These are phyloP conservation scores for Struthidea cinerea DNA, from an alignment of 2,113 vertebrate species.

Conservation along the genomic window DNA sequence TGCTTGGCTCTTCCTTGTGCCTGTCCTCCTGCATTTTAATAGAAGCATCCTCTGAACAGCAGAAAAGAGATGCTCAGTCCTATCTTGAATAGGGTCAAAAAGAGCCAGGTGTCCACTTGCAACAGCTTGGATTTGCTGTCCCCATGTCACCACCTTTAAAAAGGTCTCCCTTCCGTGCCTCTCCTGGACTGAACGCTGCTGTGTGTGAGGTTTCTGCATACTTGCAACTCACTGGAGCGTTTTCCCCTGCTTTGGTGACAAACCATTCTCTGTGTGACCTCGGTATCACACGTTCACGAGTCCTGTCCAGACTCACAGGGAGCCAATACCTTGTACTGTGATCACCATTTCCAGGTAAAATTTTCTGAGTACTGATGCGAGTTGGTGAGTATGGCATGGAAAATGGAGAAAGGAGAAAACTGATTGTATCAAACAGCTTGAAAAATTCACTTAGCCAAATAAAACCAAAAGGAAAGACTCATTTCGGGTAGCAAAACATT, in stretches of 20 bases:
- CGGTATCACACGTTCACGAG: accelerated
- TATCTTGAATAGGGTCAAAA: not conserved
- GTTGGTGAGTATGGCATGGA: not conserved
- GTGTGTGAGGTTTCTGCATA: not conserved
- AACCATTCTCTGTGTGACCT: not conserved
- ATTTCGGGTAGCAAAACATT: not conserved
- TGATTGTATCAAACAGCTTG: not conserved
- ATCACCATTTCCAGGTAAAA: not conserved
- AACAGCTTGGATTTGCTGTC: not conserved
- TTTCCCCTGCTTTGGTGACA: not conserved
- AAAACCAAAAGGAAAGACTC: not conserved
- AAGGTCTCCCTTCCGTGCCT: not conserved
- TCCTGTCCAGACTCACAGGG: not conserved
- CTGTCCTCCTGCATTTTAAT: not conserved
- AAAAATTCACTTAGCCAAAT: not conserved
- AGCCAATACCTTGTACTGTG: not conserved
- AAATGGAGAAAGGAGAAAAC: not conserved
- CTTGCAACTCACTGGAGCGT: not conserved
- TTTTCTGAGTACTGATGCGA: not conserved
- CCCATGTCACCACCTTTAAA: not conserved
- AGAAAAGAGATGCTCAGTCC: not conserved
- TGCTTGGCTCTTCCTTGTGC: not conserved
- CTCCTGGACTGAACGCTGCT: not conserved
- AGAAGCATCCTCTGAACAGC: not conserved
- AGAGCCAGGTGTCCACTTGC: not conserved